Evolutionary conservation across 1,140 invertebrate genomes (phyloP).

Genomic region (Drosophila trapezifrons): DNA sequence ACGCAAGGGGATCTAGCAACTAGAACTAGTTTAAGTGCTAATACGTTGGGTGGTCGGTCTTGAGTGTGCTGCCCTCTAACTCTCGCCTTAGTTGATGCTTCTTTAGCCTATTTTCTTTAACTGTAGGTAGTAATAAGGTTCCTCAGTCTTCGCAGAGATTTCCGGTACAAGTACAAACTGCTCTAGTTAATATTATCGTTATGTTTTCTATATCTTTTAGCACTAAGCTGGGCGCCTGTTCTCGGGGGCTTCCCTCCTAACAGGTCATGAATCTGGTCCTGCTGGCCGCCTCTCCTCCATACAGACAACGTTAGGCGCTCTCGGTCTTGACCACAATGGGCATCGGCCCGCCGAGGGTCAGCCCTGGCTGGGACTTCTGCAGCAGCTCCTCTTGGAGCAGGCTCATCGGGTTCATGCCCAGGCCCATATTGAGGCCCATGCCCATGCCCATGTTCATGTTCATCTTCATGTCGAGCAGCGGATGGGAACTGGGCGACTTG

Average conservation of each 20-base stretch:
- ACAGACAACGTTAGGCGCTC: constrained; percentile 78
- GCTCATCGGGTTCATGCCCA: constrained; percentile 63
- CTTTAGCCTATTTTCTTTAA: constrained; percentile 46
- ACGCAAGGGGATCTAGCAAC: constrained; percentile 46
- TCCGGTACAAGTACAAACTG: constrained; percentile 68
- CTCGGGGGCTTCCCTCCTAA: constrained; percentile 15
- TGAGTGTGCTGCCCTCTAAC: constrained; percentile 17
- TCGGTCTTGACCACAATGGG: constrained; percentile 83
- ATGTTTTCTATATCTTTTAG: constrained; percentile 8
- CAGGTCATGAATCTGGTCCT: constrained; percentile 73
- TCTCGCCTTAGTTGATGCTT: constrained; percentile 25
- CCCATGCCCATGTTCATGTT: constrained; percentile 71
- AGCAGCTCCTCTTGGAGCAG: constrained; percentile 73
- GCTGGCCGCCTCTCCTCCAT: constrained; percentile 38
- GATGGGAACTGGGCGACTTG: constrained; percentile 52
- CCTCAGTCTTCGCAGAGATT: constrained; percentile 84
- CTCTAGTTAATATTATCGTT: constrained; percentile 43
- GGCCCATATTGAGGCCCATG: constrained; percentile 41
- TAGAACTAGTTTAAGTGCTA: constrained; percentile 70
- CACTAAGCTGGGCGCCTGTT: constrained; percentile 54
- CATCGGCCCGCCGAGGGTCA: constrained; percentile 66
- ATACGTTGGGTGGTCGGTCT: constrained; percentile 76
- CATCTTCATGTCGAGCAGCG: constrained; percentile 80
- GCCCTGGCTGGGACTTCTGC: constrained; percentile 58
- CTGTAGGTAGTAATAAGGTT: constrained; percentile 82